Evolutionary conservation across 2,797 vertebrate genomes (phyloP).

Genomic region (Xiphophorus birchmanni): DNA sequence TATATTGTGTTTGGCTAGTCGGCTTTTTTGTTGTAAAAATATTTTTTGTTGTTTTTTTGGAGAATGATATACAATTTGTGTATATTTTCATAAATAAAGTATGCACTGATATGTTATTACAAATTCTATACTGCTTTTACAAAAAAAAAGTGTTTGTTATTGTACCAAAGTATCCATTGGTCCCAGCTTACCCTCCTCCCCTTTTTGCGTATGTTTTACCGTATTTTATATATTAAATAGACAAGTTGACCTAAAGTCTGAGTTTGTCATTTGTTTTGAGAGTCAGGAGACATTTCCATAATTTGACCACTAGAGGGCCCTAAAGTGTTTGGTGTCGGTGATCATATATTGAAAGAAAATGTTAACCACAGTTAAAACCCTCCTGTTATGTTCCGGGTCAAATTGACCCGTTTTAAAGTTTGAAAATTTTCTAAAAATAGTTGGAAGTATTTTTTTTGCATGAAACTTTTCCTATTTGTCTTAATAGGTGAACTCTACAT

Average conservation of each 20-base stretch:
- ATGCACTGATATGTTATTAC: slow-evolving; percentile 96
- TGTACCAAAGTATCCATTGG: slow-evolving; percentile 95
- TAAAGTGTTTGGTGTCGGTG: background rate
- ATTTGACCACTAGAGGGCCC: slow-evolving; percentile 58
- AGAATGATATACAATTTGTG: slow-evolving; percentile 96
- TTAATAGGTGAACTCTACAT: no score
- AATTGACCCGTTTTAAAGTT: no score
- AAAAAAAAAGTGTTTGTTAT: slow-evolving; percentile 93
- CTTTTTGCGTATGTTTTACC: slow-evolving; percentile 88
- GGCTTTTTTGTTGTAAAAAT: slow-evolving; percentile 90
- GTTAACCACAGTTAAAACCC: background rate
- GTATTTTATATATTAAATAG: slow-evolving; percentile 93
- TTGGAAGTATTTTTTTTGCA: no score
- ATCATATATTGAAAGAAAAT: background rate
- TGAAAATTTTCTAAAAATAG: no score
- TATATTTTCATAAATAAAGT: slow-evolving; percentile 98
- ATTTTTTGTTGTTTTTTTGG: slow-evolving; percentile 85
- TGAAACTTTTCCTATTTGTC: no score
- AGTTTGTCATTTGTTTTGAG: slow-evolving; percentile 33
- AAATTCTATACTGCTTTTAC: slow-evolving; percentile 95
- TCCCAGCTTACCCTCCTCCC: slow-evolving; percentile 83
- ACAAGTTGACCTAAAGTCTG: slow-evolving; percentile 85
- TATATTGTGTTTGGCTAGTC: slow-evolving; percentile 97
- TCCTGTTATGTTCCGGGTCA: no score
- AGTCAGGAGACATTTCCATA: accelerated